Conservation (phyloP, 2,797 vertebrate species). For the Adrianichthys oophorus region DNA sequence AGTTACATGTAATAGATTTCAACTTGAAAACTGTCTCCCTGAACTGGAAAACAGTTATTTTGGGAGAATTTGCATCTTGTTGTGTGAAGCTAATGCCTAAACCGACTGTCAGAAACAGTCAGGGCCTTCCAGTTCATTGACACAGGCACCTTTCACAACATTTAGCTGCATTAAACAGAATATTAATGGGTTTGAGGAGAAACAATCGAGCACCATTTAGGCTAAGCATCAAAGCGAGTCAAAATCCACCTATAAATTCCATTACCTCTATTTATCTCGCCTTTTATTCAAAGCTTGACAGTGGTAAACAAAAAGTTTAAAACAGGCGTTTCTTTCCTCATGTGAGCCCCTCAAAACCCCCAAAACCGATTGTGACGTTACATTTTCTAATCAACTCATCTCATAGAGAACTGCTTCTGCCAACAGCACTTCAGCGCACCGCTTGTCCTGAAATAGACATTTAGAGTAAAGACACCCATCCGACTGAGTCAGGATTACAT, state of each 20-base stretch:
- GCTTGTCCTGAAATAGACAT: conserved; percentile 45
- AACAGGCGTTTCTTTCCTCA: conserved; percentile 30
- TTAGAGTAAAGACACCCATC: conserved; percentile 47
- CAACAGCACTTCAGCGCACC: conserved; percentile 49
- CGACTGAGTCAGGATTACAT: conserved; percentile 41
- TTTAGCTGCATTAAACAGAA: conserved; percentile 71
- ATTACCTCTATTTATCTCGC: conserved; percentile 74
- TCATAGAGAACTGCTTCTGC: conserved; percentile 44
- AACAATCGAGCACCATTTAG: conserved; percentile 57
- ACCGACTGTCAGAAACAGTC: conserved; percentile 67
- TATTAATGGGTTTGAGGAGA: conserved; percentile 71
- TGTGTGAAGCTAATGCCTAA: conserved; percentile 51
- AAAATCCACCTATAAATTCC: conserved; percentile 63
- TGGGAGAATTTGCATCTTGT: conserved; percentile 38
- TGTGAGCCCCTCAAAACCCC: conserved; percentile 26
- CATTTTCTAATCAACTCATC: conserved; percentile 64
- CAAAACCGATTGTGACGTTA: conserved; percentile 62
- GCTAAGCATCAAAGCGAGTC: conserved; percentile 67
- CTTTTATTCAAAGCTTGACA: conserved; percentile 74
- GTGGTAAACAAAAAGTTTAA: conserved; percentile 70
- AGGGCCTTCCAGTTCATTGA: conserved; percentile 55
- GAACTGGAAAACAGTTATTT: conserved; percentile 21
- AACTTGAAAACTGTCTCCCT: neutral
- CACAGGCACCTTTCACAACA: conserved; percentile 52
- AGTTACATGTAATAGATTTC: no score